These are phyloP conservation scores for Galemys pyrenaicus DNA, from an alignment of 2,113 vertebrate species.

Conservation along the genomic window DNA sequence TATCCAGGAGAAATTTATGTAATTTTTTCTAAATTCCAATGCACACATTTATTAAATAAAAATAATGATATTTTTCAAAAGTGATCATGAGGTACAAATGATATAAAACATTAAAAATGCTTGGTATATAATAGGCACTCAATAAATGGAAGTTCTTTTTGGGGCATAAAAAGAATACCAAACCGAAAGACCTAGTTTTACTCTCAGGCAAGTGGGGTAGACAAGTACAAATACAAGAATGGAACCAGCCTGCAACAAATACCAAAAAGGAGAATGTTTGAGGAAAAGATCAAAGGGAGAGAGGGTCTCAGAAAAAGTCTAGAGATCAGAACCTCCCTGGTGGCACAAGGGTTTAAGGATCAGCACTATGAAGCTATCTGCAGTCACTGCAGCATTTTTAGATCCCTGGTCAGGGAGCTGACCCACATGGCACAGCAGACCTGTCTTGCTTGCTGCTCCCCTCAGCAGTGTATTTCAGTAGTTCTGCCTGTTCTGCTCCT, in stretches of 20 bases:
- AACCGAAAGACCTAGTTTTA: neutral
- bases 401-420: too few species aligned
- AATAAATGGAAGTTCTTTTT: slow-evolving; percentile 1
- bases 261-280: neutral
- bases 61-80: slow-evolving; percentile 10
- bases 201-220: neutral
- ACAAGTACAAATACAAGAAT: neutral
- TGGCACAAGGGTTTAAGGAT: too few species aligned
- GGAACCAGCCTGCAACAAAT: neutral
- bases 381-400: too few species aligned
- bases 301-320: neutral
- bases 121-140: neutral
- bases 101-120: slow-evolving; percentile 2
- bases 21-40: slow-evolving; percentile 13
- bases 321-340: too few species aligned
- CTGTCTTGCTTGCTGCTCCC: too few species aligned
- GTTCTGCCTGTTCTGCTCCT: too few species aligned
- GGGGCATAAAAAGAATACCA: neutral
- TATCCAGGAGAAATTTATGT: neutral
- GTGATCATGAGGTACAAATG: neutral
- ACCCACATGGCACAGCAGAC: too few species aligned
- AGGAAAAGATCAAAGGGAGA: neutral
- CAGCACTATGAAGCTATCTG: too few species aligned
- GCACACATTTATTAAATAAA: slow-evolving; percentile 32
- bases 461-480: too few species aligned